Base-by-base conservation (phyloP, 2,888 invertebrate species). In the Limenitis camilla region DNA sequence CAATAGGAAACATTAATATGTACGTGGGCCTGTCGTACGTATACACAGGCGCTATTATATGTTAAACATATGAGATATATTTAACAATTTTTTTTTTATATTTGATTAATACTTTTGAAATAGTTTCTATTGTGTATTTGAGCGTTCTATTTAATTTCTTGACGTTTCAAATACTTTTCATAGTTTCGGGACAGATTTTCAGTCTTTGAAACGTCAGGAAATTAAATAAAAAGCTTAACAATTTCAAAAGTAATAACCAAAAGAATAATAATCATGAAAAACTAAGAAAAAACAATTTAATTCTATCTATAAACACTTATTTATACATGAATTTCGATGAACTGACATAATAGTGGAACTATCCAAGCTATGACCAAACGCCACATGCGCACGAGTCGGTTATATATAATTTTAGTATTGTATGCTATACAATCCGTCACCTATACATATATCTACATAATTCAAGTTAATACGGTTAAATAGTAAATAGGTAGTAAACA, bases 401-500 rank as follows among this genome's bases (percentile, higher is more conserved):
- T 36, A 45, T n/a, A 36, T 28, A 28, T 5, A 29, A 35, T 64
- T 74, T 76, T 72, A 74, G 71, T 71, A 76, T 72, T 68, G 69
- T 72, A 74, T 69, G 60, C 74, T 81, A 81, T 66, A 73, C 71
- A 74, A 71, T 78, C 82, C 84, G 68, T 73, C 82, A 85, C 83
- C 83, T 69, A 67, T 68, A 70, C 53, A 64, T 74, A 76, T 72
- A 76, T 75, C 68, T 77, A 80, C 72, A 75, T 68, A 70, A 72
- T 68, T 75, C 58, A 56, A 61, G 61, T 76, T 73, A 74, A 72
- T 68, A 74, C 74, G 71, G 76, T 69, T 70, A 75, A 66, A 67
- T 61, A 60, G 42, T 70, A 75, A 66, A 67, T 61, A 60, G 42
- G 53, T 53, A 69, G 53, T 56, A 79, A 78, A 82, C 79, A 81